Percentiles rank a stretch among this genome's conserved stretches.
phyloP scores from a whole-genome alignment of 2,797 vertebrate species.

The Schizothorax lantsangensis region DNA sequence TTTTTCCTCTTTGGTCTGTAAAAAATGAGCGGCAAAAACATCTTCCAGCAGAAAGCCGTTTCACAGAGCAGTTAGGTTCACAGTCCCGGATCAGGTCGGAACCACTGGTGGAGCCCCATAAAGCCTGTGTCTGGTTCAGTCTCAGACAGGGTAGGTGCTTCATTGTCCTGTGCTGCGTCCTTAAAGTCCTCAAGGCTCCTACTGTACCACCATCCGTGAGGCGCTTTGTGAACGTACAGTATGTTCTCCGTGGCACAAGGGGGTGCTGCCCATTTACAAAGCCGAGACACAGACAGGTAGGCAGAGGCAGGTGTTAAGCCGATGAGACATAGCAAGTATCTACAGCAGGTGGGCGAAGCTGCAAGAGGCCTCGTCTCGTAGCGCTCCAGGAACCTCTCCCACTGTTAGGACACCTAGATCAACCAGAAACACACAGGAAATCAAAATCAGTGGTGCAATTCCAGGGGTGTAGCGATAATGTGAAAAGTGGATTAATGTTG shows the following conservation, averaged over 20 bases:
- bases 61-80: slow-evolving; percentile 73
- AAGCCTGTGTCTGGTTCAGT: slow-evolving; percentile 33
- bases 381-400: slow-evolving; percentile 77
- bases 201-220: slow-evolving; percentile 52
- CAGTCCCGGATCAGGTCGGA: slow-evolving; percentile 71
- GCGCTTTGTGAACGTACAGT: slow-evolving; percentile 65
- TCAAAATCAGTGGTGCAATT: background rate
- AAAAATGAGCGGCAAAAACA: slow-evolving; percentile 90
- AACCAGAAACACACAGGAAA: slow-evolving; percentile 72
- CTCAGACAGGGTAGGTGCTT: slow-evolving; percentile 17
- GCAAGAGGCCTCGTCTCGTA: slow-evolving; percentile 69
- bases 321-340: slow-evolving; percentile 79
- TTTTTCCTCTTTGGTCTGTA: slow-evolving; percentile 98
- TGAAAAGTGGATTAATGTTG: background rate
- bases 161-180: background rate
- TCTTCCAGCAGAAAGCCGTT: slow-evolving; percentile 91
- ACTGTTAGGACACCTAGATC: slow-evolving; percentile 93
- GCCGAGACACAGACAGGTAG: slow-evolving; percentile 76
- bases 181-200: slow-evolving; percentile 38
- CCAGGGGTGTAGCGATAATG: background rate
- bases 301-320: slow-evolving; percentile 72
- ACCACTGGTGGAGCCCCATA: slow-evolving; percentile 72
- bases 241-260: slow-evolving; percentile 75
- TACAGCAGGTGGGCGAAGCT: slow-evolving; percentile 78
- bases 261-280: slow-evolving; percentile 80